A percentile compares a stretch with the other conserved stretches of the same genome.
These are phyloP conservation scores for Elephantulus edwardii DNA, from an alignment of 2,113 vertebrate genomes.

Conservation along the genomic window DNA sequence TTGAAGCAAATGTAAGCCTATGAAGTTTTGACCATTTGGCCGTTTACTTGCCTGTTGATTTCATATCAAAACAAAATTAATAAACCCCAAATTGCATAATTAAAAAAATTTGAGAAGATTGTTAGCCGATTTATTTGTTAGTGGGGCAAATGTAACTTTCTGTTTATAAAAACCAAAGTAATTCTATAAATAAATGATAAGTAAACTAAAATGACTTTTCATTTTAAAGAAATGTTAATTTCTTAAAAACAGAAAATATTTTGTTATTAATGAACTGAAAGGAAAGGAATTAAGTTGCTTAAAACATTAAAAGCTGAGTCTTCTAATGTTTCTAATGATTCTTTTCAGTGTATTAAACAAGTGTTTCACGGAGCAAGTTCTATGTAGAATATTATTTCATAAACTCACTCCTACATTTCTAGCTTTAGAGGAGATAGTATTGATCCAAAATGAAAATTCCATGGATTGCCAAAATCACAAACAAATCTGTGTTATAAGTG, in stretches of 20 bases:
- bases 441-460: too few species aligned
- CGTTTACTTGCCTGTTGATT: neutral
- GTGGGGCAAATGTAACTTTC: neutral
- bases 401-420: neutral
- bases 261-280: neutral
- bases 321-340: too few species aligned
- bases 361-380: neutral
- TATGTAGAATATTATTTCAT: neutral
- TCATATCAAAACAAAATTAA: neutral
- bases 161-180: neutral
- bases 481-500: too few species aligned
- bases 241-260: too few species aligned
- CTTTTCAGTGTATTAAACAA: neutral
- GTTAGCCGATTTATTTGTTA: neutral
- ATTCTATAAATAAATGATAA: neutral
- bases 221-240: neutral
- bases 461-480: too few species aligned
- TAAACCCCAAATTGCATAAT: neutral
- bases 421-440: neutral
- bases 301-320: slow-evolving; percentile 17
- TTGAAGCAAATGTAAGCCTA: neutral
- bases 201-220: slow-evolving; percentile 4
- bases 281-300: neutral
- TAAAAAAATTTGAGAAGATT: neutral
- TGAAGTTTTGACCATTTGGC: neutral